phyloP scores from a whole-genome alignment of 2,888 invertebrate species.

The Drosophila neotestacea region DNA sequence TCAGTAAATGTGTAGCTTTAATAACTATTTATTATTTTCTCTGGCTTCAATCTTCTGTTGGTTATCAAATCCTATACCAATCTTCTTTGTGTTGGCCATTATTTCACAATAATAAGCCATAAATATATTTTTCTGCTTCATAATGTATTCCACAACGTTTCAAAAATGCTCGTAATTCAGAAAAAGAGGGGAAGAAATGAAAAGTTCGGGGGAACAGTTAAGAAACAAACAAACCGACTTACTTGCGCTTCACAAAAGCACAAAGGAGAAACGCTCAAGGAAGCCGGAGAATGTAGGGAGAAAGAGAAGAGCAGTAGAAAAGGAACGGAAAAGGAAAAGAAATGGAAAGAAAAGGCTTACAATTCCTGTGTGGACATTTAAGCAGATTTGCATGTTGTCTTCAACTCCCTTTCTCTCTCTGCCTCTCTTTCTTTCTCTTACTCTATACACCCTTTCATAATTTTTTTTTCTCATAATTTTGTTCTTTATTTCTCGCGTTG shows the following conservation, averaged over 20 bases:
- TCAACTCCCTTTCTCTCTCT: slow-evolving; percentile 16
- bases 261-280: slow-evolving; percentile 30
- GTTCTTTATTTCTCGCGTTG: slow-evolving; percentile 34
- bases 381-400: slow-evolving; percentile 76
- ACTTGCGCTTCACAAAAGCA: slow-evolving; percentile 42
- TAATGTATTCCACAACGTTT: slow-evolving; percentile 49
- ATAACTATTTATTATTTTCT: slow-evolving; percentile 4
- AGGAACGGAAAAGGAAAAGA: neutral
- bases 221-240: slow-evolving; percentile 55
- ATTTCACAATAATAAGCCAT: slow-evolving; percentile 66
- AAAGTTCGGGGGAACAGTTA: slow-evolving; percentile 16
- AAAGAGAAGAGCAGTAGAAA: neutral
- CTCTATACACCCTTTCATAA: slow-evolving; percentile 49
- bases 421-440: neutral
- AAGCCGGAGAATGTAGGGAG: slow-evolving; percentile 5
- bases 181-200: slow-evolving; percentile 13
- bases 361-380: slow-evolving; percentile 72
- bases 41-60: slow-evolving; percentile 19
- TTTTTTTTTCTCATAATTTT: slow-evolving; percentile 43
- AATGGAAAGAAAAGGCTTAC: slow-evolving; percentile 61
- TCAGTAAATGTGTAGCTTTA: neutral
- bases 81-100: slow-evolving; percentile 40
- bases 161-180: slow-evolving; percentile 39
- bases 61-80: slow-evolving; percentile 41
- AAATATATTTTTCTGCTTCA: slow-evolving; percentile 66